phyloP scores from a whole-genome alignment of 53 echinoderm and acorn worm species.

The Crossaster papposus region DNA sequence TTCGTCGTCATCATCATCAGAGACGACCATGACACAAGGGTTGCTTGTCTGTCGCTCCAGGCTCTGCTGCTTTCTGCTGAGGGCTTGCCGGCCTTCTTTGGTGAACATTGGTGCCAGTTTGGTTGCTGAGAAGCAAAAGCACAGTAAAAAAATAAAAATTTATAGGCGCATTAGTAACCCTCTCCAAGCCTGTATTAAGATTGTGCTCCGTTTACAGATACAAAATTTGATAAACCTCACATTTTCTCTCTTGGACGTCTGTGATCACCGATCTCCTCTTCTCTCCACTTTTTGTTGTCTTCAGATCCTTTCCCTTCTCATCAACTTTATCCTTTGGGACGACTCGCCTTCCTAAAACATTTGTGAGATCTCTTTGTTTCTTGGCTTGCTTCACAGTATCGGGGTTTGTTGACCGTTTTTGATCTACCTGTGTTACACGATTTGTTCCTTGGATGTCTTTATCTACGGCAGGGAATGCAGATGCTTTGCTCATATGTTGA shows the following conservation, averaged over 20 bases:
- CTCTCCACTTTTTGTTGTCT: not conserved
- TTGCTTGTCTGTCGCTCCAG: conserved; percentile 42
- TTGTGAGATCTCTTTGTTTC: conserved; percentile 30
- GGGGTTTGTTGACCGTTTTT: not conserved
- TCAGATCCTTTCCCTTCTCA: not conserved
- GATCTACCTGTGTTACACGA: not conserved
- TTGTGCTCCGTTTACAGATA: not conserved
- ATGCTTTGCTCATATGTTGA: conserved; percentile 29
- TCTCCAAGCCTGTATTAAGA: too few species aligned
- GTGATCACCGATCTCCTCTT: not conserved
- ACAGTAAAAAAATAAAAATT: not conserved
- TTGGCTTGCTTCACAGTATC: not conserved
- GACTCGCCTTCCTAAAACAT: conserved; percentile 59
- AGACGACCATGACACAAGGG: not conserved
- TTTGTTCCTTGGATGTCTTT: not conserved
- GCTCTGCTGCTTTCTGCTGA: conserved; percentile 68
- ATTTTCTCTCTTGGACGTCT: conserved; percentile 32
- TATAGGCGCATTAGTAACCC: too few species aligned
- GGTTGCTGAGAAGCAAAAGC: conserved; percentile 51
- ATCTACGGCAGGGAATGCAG: not conserved
- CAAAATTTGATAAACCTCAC: conserved; percentile 9
- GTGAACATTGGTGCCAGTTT: conserved; percentile 90
- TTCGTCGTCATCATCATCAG: conserved; percentile 66
- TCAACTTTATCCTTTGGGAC: not conserved
- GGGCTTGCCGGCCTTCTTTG: conserved; percentile 79